Evolutionary conservation across 2,797 vertebrate genomes (phyloP), one percentile per base, ranked within the genome.

Genomic region (Mallotus villosus): DNA sequence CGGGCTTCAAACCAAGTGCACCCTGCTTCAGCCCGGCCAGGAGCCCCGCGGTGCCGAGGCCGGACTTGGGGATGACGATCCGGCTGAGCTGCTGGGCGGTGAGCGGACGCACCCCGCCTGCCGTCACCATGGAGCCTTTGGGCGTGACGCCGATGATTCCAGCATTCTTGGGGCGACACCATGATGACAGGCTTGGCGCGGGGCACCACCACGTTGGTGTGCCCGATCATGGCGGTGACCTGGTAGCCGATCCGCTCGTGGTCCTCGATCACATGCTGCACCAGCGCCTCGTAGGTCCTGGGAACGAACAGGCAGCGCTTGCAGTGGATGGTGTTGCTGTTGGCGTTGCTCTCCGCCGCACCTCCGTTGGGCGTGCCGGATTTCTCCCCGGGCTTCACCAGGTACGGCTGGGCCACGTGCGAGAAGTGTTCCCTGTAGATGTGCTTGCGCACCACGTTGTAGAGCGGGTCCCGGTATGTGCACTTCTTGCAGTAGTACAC

Each of bases 401-500:
- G 90, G 61, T 98, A 99, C 68, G 98, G 96, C 87, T 96, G 94
- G 59, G 98, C 98, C 84, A 98, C 96, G 5, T 99, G 98, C 85
- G 98, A 96, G 92, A 99, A 99, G 92, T 99, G 98, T 96, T 99
- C 98, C 92, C 97, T 93, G 93, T 99, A 99, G 92, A 99, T 99
- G 94, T 99, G 98, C 93, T 99, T 99, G 82, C 97, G 95, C 90
- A 99, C 97, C 73, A 99, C 97, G 87, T 99, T 98, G 82, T 99
- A 99, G 67, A 99, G 93, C 85, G 97, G 97, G 92, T 99, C 97
- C 87, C 97, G 94, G 91, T 99, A 99, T 91, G 98, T 99, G 94
- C 98, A 99, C 93, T 99, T 99, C 93, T 98, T 99, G 90, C 98
- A 99, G 92, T 99, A 99, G 94, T 99, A 99, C 88, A 99, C 97